These are phyloP conservation scores for Hyposoter didymator DNA, from an alignment of 2,888 invertebrate species.

Conservation along the genomic window DNA sequence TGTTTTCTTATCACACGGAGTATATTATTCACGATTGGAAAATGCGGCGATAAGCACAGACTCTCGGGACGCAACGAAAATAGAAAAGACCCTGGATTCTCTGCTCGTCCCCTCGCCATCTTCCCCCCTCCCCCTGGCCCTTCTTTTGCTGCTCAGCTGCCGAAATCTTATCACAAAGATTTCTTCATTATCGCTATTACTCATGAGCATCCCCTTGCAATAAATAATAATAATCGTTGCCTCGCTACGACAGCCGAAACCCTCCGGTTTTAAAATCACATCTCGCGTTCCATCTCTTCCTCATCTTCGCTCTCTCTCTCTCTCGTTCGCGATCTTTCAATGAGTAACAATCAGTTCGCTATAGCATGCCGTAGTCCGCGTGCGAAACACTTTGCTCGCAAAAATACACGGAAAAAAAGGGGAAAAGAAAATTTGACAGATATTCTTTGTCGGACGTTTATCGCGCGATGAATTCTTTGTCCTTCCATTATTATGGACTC, in stretches of 20 bases:
- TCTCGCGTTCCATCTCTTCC: background rate
- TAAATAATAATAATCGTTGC: background rate
- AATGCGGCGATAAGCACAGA: slow-evolving; percentile 37
- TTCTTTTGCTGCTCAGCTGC: background rate
- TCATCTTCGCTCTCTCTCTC: background rate
- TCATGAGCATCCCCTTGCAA: background rate
- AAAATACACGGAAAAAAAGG: background rate
- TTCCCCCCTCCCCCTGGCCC: background rate
- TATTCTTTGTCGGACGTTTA: background rate
- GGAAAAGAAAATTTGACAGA: background rate
- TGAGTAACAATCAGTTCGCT: slow-evolving; percentile 28
- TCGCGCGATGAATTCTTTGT: background rate
- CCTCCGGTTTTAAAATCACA: slow-evolving; percentile 30
- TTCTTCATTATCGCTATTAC: background rate
- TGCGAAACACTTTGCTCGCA: background rate
- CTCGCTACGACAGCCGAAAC: slow-evolving; percentile 20
- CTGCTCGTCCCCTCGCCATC: background rate
- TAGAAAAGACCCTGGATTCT: slow-evolving; percentile 5
- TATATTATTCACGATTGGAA: background rate
- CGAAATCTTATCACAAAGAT: background rate
- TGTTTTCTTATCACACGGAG: background rate
- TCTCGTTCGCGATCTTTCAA: slow-evolving; percentile 8
- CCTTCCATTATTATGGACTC: too few species aligned
- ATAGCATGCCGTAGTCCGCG: background rate
- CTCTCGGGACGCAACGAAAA: slow-evolving; percentile 13